Percentiles rank a stretch among this genome's conserved stretches.
Evolutionary conservation across 2,113 vertebrate species (phyloP).

Genomic region (Apodemus sylvaticus): DNA sequence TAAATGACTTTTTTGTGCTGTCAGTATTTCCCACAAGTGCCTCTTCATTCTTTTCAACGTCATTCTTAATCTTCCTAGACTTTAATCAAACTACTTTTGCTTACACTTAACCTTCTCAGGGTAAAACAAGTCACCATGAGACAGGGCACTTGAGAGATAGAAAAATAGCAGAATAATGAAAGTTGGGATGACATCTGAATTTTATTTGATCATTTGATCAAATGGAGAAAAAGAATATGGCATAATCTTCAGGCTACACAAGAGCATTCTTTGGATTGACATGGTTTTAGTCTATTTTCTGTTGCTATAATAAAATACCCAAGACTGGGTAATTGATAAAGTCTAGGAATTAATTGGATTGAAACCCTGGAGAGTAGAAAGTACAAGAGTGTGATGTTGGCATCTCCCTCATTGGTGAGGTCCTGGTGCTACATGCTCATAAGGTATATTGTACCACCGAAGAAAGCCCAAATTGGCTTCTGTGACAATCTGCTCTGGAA

Average conservation of each 20-base stretch:
- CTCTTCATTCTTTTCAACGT: constrained; percentile 49
- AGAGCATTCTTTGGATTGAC: neutral
- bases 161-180: neutral
- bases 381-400: neutral
- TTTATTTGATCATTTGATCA: neutral
- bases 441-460: neutral
- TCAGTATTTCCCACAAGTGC: neutral
- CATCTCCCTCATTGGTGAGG: neutral
- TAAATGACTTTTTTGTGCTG: constrained; percentile 10
- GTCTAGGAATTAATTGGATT: neutral
- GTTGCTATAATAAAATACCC: neutral
- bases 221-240: neutral
- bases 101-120: neutral
- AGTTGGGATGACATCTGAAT: neutral
- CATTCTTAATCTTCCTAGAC: constrained; percentile 25
- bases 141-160: neutral
- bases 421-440: neutral
- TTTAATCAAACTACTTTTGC: constrained; percentile 49
- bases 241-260: neutral
- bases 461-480: neutral
- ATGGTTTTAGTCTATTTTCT: neutral
- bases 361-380: neutral
- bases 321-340: neutral
- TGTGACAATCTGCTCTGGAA: neutral
- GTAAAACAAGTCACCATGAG: neutral